Evolutionary conservation across 2,113 vertebrate genomes (phyloP).

Genomic region (Rhinolophus sinicus): DNA sequence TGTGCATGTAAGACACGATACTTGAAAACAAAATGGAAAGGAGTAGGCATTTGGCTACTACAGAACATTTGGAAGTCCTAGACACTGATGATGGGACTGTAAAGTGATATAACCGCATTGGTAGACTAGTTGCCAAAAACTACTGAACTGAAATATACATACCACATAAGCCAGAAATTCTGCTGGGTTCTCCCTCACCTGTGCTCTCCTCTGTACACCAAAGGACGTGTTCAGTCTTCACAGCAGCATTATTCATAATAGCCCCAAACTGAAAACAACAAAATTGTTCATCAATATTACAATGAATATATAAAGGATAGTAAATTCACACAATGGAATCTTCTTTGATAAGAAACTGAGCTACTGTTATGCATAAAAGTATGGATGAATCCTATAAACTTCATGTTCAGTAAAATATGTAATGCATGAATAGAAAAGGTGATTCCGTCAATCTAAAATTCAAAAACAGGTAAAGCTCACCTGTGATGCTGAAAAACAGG

Average conservation of each 20-base stretch:
- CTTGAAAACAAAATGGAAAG: not conserved
- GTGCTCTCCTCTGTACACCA: not conserved
- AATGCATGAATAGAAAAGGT: not conserved
- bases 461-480: not conserved
- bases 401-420: not conserved
- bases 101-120: not conserved
- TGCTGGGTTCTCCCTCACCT: accelerated
- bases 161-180: not conserved
- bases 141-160: not conserved
- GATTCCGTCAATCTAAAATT: not conserved
- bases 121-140: not conserved
- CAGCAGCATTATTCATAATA: not conserved
- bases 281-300: not conserved
- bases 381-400: no score
- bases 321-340: not conserved
- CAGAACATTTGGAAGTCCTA: not conserved
- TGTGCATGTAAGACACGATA: not conserved
- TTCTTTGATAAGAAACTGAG: not conserved
- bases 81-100: no score
- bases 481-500: not conserved
- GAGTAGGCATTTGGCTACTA: not conserved
- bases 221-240: not conserved
- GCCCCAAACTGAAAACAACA: not conserved
- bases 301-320: not conserved
- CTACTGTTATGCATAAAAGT: not conserved